These are phyloP conservation scores for Stenichneumon culpator DNA, from an alignment of 2,888 invertebrate species.

Conservation along the genomic window DNA sequence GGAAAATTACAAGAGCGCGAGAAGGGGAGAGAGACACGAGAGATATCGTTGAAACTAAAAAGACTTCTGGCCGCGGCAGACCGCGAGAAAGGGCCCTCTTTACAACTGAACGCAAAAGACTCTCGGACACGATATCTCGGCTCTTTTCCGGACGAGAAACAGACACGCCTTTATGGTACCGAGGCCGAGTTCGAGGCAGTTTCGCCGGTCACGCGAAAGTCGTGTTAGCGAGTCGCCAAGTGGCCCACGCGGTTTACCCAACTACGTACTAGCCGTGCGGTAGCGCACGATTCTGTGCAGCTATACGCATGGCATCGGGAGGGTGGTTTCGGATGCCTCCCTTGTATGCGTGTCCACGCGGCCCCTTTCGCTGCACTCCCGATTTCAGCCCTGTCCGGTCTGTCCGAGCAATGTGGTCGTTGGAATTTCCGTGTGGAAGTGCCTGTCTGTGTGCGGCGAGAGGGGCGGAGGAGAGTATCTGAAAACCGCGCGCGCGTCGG, in stretches of 20 bases:
- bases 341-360: slow-evolving; percentile 23
- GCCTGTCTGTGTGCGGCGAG: slow-evolving; percentile 13
- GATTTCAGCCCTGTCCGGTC: slow-evolving; percentile 5
- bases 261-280: slow-evolving; percentile 3
- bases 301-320: slow-evolving; percentile 4
- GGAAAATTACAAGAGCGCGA: slow-evolving; percentile 33
- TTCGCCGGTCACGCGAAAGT: slow-evolving; percentile 81
- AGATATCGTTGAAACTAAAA: slow-evolving; percentile 22
- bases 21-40: neutral
- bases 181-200: slow-evolving; percentile 50
- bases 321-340: neutral
- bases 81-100: slow-evolving; percentile 17
- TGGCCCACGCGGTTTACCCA: slow-evolving; percentile 72
- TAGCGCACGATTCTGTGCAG: neutral
- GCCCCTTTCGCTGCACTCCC: slow-evolving; percentile 11
- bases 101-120: slow-evolving; percentile 27
- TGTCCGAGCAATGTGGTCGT: neutral
- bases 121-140: slow-evolving; percentile 48
- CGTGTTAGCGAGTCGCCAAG: slow-evolving; percentile 82
- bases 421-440: slow-evolving; percentile 6
- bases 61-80: slow-evolving; percentile 7
- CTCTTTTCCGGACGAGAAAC: slow-evolving; percentile 36
- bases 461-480: slow-evolving; percentile 64
- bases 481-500: slow-evolving; percentile 60
- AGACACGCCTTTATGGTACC: slow-evolving; percentile 59